Evolutionary conservation across 2,113 vertebrate species (phyloP).

Genomic region (Otis tarda): DNA sequence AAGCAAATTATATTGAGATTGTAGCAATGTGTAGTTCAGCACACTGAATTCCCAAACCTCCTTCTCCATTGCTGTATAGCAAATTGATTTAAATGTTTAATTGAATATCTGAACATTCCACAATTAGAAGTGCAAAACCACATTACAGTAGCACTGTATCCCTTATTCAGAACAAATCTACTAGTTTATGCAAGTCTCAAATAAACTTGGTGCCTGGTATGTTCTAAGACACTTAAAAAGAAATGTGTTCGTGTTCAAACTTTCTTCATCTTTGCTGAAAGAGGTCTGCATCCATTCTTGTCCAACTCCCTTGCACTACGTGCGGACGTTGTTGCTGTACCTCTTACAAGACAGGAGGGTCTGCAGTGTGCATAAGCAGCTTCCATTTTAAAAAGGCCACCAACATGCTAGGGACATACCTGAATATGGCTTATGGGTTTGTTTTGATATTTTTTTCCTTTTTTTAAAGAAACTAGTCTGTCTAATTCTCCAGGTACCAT

Average conservation of each 20-base stretch:
- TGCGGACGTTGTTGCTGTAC: not conserved
- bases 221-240: not conserved
- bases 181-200: not conserved
- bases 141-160: not conserved
- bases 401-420: not conserved
- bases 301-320: not conserved
- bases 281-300: not conserved
- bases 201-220: not conserved
- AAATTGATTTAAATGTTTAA: not conserved
- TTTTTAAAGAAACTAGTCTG: not conserved
- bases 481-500: not conserved
- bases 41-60: not conserved
- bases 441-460: no score
- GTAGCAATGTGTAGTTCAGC: not conserved
- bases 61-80: not conserved
- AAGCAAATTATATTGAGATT: constrained; percentile 22
- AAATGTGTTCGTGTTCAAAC: rapidly evolving
- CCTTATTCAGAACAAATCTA: not conserved
- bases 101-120: not conserved
- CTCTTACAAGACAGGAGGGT: not conserved
- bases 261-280: not conserved
- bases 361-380: not conserved
- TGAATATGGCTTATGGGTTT: not conserved
- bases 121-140: not conserved
- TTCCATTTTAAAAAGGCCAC: not conserved